Evolutionary conservation across 2,113 vertebrate species (phyloP), one percentile per base, ranked within the genome.

Genomic region (Scartelaos histophorus): DNA sequence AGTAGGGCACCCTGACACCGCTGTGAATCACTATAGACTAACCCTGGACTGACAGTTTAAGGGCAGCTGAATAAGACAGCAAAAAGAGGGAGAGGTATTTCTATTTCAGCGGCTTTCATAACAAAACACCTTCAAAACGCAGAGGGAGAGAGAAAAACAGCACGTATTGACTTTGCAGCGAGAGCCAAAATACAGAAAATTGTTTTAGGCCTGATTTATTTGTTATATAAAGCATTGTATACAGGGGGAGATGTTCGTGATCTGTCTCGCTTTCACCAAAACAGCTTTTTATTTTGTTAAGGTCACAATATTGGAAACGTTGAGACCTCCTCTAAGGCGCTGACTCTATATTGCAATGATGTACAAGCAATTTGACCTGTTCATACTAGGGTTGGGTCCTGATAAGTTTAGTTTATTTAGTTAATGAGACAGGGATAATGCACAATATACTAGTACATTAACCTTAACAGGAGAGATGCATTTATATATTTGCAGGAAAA

Each of bases 21-120:
- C 49, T 21, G 65, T 69, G 75, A 73, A 75, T 67, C 61, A 19
- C 71, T n/a, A 10, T 68, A 76, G 53, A 80, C 76, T 78, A 49
- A 69, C 74, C 73, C 82, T 78, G 60, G 65, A 56, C 76, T 61
- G 65, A 47, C 65, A 45, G 13, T 29, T 19, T 66, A 46, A 74
- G 46, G 73, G 62, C 69, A 65, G 67, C 49, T 19, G 43, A 61
- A 70, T 17, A 67, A 67, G 51, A 38, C 73, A 70, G 65, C 73
- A 70, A 65, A n/a, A n/a, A n/a, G 29, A 4, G 4, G 29, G 34
- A 43, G 35, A 64, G 61, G 34, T 69, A 53, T 71, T 75, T 76
- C 73, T 70, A 46, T 49, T 25, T 66, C n/a, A 53, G 22, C 38
- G 29, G 69, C 46, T 54, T 47, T 38, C 22, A 38, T 61, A 29